phyloP scores from a whole-genome alignment of 2,888 invertebrate genomes.

The Hybos culiciformis region DNA sequence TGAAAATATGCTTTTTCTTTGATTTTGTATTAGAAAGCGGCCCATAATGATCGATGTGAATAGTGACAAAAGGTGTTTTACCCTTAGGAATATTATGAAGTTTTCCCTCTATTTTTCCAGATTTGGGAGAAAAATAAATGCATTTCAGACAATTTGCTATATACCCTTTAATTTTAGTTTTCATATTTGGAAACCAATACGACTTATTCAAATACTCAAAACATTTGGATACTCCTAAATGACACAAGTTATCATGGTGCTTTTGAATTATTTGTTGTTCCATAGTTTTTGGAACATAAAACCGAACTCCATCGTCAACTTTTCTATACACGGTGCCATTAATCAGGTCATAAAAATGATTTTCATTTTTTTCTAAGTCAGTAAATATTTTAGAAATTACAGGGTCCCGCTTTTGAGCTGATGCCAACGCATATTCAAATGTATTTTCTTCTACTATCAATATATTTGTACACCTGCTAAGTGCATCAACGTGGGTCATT shows the following conservation, averaged over 20 bases:
- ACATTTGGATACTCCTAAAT: constrained; percentile 21
- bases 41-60: constrained; percentile 30
- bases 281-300: constrained; percentile 16
- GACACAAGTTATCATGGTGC: constrained; percentile 20
- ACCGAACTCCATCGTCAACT: constrained; percentile 1
- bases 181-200: constrained; percentile 25
- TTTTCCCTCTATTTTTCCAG: constrained; percentile 16
- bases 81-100: constrained; percentile 19
- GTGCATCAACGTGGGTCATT: constrained; percentile 24
- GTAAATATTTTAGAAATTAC: constrained; percentile 13
- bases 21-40: constrained; percentile 23
- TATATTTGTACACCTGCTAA: constrained; percentile 18
- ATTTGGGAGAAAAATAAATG: constrained; percentile 7
- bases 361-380: constrained; percentile 13
- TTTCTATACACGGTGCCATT: constrained; percentile 11
- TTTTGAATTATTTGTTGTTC: constrained; percentile 14
- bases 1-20: constrained; percentile 25
- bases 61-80: constrained; percentile 15
- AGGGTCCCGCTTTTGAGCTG: constrained; percentile 13
- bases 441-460: constrained; percentile 5
- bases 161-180: too few relatives aligned
- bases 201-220: constrained; percentile 11
- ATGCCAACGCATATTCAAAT: constrained; percentile 10
- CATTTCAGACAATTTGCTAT: too few relatives aligned
- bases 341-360: constrained; percentile 5